These are phyloP conservation scores for Aspidiotus destructor DNA, from an alignment of 2,888 invertebrate genomes.

Conservation along the genomic window DNA sequence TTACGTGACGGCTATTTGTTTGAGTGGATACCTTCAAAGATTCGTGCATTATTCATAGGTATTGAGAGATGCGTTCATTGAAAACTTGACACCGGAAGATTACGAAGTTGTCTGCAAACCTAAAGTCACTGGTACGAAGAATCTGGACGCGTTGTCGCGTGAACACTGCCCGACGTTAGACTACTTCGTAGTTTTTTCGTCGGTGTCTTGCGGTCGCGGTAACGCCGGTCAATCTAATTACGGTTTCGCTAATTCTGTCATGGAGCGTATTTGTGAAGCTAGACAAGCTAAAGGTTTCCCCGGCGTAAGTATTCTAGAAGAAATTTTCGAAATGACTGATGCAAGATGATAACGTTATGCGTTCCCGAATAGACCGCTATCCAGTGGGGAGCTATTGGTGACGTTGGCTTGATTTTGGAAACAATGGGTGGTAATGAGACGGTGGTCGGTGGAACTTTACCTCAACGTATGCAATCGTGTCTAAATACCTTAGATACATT, in stretches of 20 bases:
- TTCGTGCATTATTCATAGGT: slow-evolving; percentile 44
- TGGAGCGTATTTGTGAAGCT: slow-evolving; percentile 89
- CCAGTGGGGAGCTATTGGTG: slow-evolving; percentile 99
- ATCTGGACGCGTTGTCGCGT: slow-evolving; percentile 71
- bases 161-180: slow-evolving; percentile 68
- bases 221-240: slow-evolving; percentile 96
- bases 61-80: slow-evolving; percentile 73
- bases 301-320: slow-evolving; percentile 43
- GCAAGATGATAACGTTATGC: neutral
- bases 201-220: slow-evolving; percentile 91
- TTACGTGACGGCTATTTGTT: neutral
- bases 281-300: slow-evolving; percentile 75
- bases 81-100: slow-evolving; percentile 70
- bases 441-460: slow-evolving; percentile 89
- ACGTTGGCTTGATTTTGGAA: slow-evolving; percentile 86
- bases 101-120: slow-evolving; percentile 73
- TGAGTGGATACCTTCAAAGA: neutral
- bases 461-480: slow-evolving; percentile 92
- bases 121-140: slow-evolving; percentile 74
- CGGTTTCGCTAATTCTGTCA: slow-evolving; percentile 91
- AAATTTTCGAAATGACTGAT: neutral
- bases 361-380: slow-evolving; percentile 55
- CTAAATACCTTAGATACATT: slow-evolving; percentile 77
- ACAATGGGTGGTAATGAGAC: slow-evolving; percentile 85
- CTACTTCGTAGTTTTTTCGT: slow-evolving; percentile 93